Evolutionary conservation across 92 coral and sea anemone species (phyloP).

Genomic region (Heliopora coerulea): DNA sequence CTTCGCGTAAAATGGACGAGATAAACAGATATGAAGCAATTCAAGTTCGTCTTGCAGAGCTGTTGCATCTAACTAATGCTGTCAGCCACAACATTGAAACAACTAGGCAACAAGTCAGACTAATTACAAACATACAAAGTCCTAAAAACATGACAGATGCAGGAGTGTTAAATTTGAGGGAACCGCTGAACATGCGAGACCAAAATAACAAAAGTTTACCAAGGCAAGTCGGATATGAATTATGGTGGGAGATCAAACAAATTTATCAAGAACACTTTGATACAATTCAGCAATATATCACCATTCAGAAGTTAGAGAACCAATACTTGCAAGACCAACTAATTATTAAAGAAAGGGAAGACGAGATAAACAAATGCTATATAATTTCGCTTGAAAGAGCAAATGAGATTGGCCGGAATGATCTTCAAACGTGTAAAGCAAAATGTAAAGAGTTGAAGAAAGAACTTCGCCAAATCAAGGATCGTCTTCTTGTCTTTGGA

Average conservation of each 20-base stretch:
- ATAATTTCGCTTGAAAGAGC: slow-evolving; percentile 1
- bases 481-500: not conserved
- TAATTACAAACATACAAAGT: no score
- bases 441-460: slow-evolving; percentile 18
- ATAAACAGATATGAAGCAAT: no score
- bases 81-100: slow-evolving; percentile 15
- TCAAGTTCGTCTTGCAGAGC: not conserved
- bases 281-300: not conserved
- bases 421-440: not conserved
- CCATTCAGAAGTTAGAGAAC: not conserved
- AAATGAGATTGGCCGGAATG: not conserved
- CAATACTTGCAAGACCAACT: slow-evolving; percentile 18
- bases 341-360: slow-evolving; percentile 7
- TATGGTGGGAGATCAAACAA: slow-evolving; percentile 9
- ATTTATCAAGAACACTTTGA: slow-evolving; percentile 6
- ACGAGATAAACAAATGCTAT: not conserved
- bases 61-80: slow-evolving; percentile 13
- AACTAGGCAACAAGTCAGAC: no score
- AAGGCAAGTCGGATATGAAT: not conserved
- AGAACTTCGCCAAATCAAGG: slow-evolving; percentile 8
- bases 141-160: no score
- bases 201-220: not conserved
- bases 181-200: no score
- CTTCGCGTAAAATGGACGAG: no score
- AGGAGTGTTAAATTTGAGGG: no score